A percentile compares a stretch with the other conserved stretches of the same genome.
These are phyloP conservation scores for Invenusta paracnida DNA, from an alignment of 2,888 invertebrate genomes.

Conservation along the genomic window DNA sequence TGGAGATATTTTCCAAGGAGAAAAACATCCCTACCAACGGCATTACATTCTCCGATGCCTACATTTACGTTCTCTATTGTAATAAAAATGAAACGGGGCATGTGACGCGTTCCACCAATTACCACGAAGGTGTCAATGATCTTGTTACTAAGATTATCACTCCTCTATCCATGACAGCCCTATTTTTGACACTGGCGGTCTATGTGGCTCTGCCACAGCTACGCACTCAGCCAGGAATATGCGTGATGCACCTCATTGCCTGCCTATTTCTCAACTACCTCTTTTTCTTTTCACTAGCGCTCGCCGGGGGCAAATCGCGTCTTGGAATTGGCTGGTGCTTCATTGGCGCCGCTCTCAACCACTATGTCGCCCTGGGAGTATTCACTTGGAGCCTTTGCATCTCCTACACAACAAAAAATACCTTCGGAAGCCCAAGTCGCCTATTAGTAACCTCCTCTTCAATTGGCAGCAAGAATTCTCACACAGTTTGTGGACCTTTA, in stretches of 20 bases:
- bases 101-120: too few relatives aligned
- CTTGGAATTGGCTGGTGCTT: not conserved
- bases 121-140: not conserved
- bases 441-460: not conserved
- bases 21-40: not conserved
- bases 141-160: not conserved
- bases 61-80: not conserved
- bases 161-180: not conserved
- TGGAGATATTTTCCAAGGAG: not conserved
- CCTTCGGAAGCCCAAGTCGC: not conserved
- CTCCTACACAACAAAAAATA: not conserved
- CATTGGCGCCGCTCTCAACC: not conserved
- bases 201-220: not conserved
- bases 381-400: not conserved
- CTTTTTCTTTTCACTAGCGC: not conserved
- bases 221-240: not conserved
- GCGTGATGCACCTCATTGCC: not conserved
- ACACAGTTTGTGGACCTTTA: not conserved
- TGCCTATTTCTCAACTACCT: not conserved
- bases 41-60: not conserved
- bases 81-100: not conserved
- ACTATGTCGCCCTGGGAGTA: not conserved
- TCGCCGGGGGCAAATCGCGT: not conserved
- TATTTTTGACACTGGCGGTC: not conserved
- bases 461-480: not conserved